Base-by-base conservation (phyloP, 2,113 vertebrate genomes). In the Elgaria multicarinata region DNA sequence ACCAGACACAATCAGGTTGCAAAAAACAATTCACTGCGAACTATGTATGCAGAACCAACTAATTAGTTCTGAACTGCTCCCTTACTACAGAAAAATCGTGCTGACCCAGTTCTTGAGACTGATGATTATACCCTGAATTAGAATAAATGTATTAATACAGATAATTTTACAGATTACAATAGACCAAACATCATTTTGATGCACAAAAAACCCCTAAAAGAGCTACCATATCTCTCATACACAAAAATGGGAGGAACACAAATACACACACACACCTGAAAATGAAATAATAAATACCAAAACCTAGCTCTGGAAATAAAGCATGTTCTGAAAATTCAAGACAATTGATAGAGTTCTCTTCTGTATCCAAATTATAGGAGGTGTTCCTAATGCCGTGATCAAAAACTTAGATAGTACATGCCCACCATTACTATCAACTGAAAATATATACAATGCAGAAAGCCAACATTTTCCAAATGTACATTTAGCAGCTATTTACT, bases 91-190 rank as follows among this genome's bases (percentile, higher is more conserved):
- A 86, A 62, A 72, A 44, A 75, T 10, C 62, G 16, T 42, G n/a
- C 24, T 86, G n/a, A 62, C 53, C 84, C 71, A 75, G 24, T 86
- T 76, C 72, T 86, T 62, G 58, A 64, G 55, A 86, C 53, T 86
- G 77, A 86, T 86, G 72, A 82, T 86, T 77, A 77, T 39, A 64
- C 39, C 50, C 64, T 86, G 72, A 31, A 42, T 64, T 76, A 42
- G 6, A 6, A 86, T 85, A 86, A 42, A 86, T 75, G 24, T 75
- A 58, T 86, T 75, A 75, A 22, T 12, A 74, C 55, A 58, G 22
- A 86, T 77, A 74, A 64, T 58, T 12, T 20, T 42, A 75, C 55
- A 20, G 55, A 76, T 86, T 77, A 42, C 55, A 64, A 83, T n/a
- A n/a, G 82, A 46, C 42, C 26, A 83, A 69, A 46, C 39, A 46